A percentile compares a stretch with the other conserved stretches of the same genome.
phyloP scores from a whole-genome alignment of 2,797 vertebrate genomes.

The Tragopan temminckii region DNA sequence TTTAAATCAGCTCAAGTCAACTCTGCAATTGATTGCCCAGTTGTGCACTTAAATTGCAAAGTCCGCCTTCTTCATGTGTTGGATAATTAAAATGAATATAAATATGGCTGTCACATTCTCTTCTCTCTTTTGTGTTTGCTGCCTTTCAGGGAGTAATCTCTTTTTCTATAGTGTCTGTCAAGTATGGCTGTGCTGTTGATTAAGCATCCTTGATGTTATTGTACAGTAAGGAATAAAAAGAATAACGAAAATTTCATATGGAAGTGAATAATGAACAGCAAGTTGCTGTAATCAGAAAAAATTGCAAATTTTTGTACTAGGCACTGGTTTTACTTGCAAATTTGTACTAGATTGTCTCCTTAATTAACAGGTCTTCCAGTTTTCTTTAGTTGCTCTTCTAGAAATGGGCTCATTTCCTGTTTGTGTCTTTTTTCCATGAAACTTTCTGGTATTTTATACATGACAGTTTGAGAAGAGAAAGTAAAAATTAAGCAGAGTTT shows the following conservation, averaged over 20 bases:
- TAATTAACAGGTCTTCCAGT: not conserved
- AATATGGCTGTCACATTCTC: not conserved
- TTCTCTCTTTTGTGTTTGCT: not conserved
- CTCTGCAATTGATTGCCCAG: not conserved
- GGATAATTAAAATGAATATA: not conserved
- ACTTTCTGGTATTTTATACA: not conserved
- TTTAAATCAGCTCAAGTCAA: not conserved
- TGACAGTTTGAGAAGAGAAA: not conserved
- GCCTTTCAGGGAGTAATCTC: not conserved
- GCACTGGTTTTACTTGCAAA: not conserved
- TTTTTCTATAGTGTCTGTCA: not conserved
- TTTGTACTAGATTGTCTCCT: not conserved
- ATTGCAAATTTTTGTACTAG: not conserved
- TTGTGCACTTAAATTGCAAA: not conserved
- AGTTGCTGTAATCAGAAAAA: not conserved
- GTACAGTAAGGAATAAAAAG: not conserved
- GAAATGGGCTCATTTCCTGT: not conserved
- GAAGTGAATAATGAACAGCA: not conserved
- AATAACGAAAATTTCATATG: not conserved
- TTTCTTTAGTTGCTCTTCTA: not conserved
- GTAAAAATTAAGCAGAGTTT: not conserved
- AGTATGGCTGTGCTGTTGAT: not conserved
- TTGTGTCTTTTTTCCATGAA: not conserved
- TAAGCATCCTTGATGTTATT: not conserved
- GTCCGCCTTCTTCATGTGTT: not conserved